Evolutionary conservation across 2,797 vertebrate genomes (phyloP).

Genomic region (Agapornis canus): DNA sequence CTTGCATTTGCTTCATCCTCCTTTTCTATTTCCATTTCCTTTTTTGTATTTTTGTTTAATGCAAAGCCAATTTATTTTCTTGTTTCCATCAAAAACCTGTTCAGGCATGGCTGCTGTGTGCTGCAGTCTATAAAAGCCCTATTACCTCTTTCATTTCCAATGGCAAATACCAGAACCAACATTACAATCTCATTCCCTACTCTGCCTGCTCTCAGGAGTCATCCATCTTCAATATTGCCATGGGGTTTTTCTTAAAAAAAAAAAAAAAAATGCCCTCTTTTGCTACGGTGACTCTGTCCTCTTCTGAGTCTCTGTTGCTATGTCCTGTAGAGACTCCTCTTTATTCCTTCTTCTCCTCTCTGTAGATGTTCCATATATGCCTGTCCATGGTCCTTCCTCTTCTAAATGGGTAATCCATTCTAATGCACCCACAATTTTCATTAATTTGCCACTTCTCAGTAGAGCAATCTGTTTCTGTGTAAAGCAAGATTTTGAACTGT

Average conservation of each 20-base stretch:
- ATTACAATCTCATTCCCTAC: background rate
- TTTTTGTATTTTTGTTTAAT: rapidly evolving
- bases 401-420: background rate
- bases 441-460: background rate
- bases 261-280: background rate
- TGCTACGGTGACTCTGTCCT: background rate
- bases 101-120: background rate
- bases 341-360: background rate
- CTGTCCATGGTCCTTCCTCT: background rate
- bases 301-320: background rate
- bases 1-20: background rate
- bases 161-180: background rate
- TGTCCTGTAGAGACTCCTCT: background rate
- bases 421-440: background rate
- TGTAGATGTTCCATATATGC: background rate
- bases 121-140: background rate
- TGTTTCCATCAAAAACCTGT: background rate
- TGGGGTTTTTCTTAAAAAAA: background rate
- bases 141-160: background rate
- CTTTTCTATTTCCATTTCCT: background rate
- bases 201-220: background rate
- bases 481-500: background rate
- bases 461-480: background rate
- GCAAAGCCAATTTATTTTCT: background rate
- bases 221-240: background rate